Conservation (phyloP, 2,797 vertebrate genomes). For the Sebastolobus altivelis region DNA sequence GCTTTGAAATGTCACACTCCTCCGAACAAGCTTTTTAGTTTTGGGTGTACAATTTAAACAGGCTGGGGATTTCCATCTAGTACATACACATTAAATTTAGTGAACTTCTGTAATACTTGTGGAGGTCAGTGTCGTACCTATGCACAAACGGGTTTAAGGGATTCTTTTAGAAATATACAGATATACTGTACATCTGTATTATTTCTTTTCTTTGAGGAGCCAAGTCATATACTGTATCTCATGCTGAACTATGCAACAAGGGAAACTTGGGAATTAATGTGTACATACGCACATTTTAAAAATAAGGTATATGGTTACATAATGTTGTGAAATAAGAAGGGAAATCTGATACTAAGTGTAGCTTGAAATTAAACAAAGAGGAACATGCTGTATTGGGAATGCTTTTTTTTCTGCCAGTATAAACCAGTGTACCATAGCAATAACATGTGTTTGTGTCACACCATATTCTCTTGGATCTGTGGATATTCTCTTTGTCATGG, state of each 20-base stretch:
- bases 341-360: constrained; percentile 1
- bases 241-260: constrained; percentile 67
- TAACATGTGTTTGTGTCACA: constrained; percentile 23
- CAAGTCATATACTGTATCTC: constrained; percentile 18
- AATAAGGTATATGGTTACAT: background rate
- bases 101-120: constrained; percentile 6
- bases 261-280: constrained; percentile 1
- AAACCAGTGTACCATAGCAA: constrained; percentile 27
- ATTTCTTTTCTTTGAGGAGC: constrained; percentile 22
- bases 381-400: background rate
- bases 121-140: constrained; percentile 13
- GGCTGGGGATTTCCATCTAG: background rate
- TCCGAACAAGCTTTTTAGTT: background rate
- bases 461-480: constrained; percentile 7
- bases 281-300: background rate
- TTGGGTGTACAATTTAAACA: background rate
- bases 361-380: background rate
- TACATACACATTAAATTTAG: background rate
- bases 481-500: constrained; percentile 10
- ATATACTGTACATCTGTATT: background rate
- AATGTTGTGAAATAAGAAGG: constrained; percentile 18
- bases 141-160: constrained; percentile 42
- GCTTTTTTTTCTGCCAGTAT: background rate
- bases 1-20: background rate
- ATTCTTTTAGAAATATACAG: constrained; percentile 19